Conservation (phyloP, 1,140 invertebrate species). For the Chironomus tepperi region DNA sequence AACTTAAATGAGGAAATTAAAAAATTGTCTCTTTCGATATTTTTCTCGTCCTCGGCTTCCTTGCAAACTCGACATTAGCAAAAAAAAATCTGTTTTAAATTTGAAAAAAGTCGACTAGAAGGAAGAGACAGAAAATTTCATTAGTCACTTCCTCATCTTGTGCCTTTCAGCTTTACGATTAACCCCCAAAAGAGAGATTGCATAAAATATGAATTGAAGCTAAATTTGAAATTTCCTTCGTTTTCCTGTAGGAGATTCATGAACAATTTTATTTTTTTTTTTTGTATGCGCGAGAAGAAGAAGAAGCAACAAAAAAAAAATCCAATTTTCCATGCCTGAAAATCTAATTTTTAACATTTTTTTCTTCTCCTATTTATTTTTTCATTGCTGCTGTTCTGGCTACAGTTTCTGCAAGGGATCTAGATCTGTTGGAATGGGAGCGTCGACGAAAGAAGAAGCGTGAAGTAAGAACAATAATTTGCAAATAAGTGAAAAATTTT, state of each 20-base stretch:
- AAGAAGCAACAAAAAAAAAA: background rate
- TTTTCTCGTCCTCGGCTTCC: background rate
- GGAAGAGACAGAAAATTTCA: background rate
- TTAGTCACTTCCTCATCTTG: background rate
- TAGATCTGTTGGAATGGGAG: background rate
- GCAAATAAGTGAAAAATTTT: background rate
- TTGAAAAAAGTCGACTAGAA: too few species aligned
- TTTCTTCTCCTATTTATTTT: background rate
- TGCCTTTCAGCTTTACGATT: too few species aligned
- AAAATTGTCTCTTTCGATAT: background rate
- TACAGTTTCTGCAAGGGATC: background rate
- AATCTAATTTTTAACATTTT: background rate
- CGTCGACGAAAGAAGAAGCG: background rate
- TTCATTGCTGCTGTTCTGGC: background rate
- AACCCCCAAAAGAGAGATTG: too few species aligned
- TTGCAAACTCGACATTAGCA: background rate
- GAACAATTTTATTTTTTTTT: too few species aligned
- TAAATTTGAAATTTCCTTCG: background rate
- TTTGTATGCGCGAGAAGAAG: background rate
- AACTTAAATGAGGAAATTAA: conserved; percentile 9
- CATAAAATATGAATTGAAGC: too few species aligned
- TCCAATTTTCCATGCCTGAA: background rate
- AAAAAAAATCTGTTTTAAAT: too few species aligned
- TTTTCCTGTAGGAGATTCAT: too few species aligned
- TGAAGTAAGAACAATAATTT: background rate